Evolutionary conservation across 2,888 invertebrate species (phyloP).

Genomic region (Tanytarsus gracilentus): DNA sequence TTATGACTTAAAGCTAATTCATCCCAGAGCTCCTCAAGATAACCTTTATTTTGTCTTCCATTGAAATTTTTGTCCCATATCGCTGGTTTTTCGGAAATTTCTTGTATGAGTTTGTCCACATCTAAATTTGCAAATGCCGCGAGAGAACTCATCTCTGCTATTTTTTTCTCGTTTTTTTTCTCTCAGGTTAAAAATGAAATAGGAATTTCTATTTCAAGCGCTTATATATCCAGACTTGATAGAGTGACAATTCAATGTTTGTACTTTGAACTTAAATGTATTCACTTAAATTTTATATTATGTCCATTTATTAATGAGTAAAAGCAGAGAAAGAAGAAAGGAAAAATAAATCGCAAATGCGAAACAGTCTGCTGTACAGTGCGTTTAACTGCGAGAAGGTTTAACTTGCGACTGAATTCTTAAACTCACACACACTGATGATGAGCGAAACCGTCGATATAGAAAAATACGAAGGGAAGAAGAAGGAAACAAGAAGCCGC

Average conservation of each 20-base stretch:
- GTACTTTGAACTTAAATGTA: too few relatives aligned
- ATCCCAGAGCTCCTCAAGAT: slow-evolving; percentile 43
- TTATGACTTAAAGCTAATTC: slow-evolving; percentile 34
- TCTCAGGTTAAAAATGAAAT: neutral
- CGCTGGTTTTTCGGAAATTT: slow-evolving; percentile 42
- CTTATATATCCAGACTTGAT: too few relatives aligned
- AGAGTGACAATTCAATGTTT: too few relatives aligned
- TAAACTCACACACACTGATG: slow-evolving; percentile 7
- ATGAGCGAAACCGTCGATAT: slow-evolving; percentile 11
- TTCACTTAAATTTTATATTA: too few relatives aligned
- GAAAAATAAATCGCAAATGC: neutral
- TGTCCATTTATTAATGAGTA: too few relatives aligned
- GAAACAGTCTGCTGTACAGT: neutral
- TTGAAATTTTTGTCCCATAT: slow-evolving; percentile 45
- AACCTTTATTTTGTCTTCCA: slow-evolving; percentile 39
- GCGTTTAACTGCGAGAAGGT: too few relatives aligned
- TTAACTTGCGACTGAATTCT: slow-evolving; percentile 16
- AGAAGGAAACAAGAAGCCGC: slow-evolving; percentile 26
- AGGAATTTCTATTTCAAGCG: neutral
- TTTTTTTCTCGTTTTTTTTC: neutral
- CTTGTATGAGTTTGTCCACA: slow-evolving; percentile 38
- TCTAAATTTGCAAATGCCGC: slow-evolving; percentile 25
- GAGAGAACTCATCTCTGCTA: slow-evolving; percentile 10
- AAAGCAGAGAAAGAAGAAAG: neutral
- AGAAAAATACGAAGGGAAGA: slow-evolving; percentile 21